Base-by-base conservation (phyloP, 2,888 invertebrate species). In the Eutolmus rufibarbis region DNA sequence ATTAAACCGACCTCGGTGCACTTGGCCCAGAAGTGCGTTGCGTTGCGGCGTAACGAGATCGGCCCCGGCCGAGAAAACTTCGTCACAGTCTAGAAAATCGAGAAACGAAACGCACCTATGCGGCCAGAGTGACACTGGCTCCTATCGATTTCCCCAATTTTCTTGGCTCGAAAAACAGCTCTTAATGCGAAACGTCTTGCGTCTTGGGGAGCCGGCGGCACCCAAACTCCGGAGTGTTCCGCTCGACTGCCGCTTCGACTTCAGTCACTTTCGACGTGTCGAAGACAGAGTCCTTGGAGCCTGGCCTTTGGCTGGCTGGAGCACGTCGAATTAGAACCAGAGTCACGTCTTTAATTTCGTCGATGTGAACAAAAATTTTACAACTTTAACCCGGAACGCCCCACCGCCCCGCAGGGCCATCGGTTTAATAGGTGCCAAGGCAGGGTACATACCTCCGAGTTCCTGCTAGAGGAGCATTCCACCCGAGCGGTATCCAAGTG, bases 301-400 rank as follows among this genome's bases (percentile, higher is more conserved):
- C 16, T 82, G 28, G 66, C 66, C 82, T n/a, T 31, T 51, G n/a
- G 51, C n/a, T 51, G n/a, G 19, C 37, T 31, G 9, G 81, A 79
- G 56, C 23, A 37, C 14, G 19, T 82, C 37, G 31, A 82, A 82
- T 82, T 82, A 82, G 34, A 82, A 82, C 37, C n/a, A 57, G 37
- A 82, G 66, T 82, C 82, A 82, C 82, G 82, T 82, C 82, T 82
- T 82, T 82, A 82, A 82, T 82, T 43, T 82, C 23, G 56, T 37
- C 51, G 28, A 56, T 5, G 57, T 56, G 34, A 66, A 37, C 66
- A 66, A 82, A 66, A 82, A 76, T 76, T 66, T 82, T 82, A 56
- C 66, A 82, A 82, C 82, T 82, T 82, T 82, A 82, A 82, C 34
- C 31, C 28, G 57, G 57, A 34, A 57, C 66, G 66, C 76, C 76